Base-by-base conservation (phyloP, 2,888 invertebrate genomes). In the Amorpha juglandis region DNA sequence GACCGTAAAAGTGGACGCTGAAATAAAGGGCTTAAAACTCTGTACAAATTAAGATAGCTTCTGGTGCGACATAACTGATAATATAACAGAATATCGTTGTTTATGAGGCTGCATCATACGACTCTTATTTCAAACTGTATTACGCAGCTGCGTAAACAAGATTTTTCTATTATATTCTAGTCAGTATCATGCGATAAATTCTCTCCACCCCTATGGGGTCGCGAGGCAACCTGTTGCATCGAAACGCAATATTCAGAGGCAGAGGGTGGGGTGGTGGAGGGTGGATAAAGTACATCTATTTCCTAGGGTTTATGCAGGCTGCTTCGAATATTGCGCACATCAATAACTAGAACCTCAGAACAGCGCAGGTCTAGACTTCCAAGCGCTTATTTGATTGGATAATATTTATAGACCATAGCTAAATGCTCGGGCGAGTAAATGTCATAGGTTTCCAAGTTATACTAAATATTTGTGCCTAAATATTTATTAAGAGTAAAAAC, bases 311-410 rank as follows among this genome's bases (percentile, higher is more conserved):
- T 2, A 11, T n/a, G 53, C 33, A 8, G 4, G 33, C 6, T 16
- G 9, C 9, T 19, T 9, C 11, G 19, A 7, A 11, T 19, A 6
- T 0, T 19, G 53, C 33, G 63, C 63, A 51, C 19, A 38, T 19
- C 14, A 38, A 38, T 19, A 16, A 51, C 35, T 6, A n/a, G 19
- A 27, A 48, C 33, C 9, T n/a, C 16, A 6, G 12, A 14, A 63
- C 47, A 12, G 62, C 62, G 62, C 47, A 63, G 27, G 62, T 63
- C 62, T 27, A 47, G 33, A 48, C 7, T 21, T 38, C 47, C n/a
- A 14, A 33, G 47, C 27, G 62, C 58, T 42, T 12, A 16, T 45
- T 47, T 27, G 27, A 63, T 63, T 63, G n/a, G 47, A 19, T 42
- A 19, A 1, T 42, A 58, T 58, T 58, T 21, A 58, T 58, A 58